phyloP scores from a whole-genome alignment of 2,113 vertebrate species.

The Cranoglanis bouderius region DNA sequence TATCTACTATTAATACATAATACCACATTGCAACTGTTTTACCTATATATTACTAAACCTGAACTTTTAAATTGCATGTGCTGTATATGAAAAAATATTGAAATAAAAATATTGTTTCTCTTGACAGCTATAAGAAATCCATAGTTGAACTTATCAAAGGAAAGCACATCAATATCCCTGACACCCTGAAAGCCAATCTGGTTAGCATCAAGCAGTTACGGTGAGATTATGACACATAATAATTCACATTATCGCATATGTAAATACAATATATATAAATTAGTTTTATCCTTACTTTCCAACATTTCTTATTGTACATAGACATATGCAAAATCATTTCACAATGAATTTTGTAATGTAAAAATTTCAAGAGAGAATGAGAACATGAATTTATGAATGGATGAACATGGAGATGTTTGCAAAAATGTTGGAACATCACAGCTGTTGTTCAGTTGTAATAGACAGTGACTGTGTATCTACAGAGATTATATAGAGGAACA shows the following conservation, averaged over 20 bases:
- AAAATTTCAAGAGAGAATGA: neutral
- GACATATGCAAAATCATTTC: neutral
- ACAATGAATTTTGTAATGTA: neutral
- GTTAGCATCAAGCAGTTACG: constrained; percentile 82
- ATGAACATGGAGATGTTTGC: neutral
- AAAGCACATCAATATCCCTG: constrained; percentile 61
- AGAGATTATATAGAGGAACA: constrained; percentile 68
- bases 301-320: neutral
- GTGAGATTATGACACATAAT: constrained; percentile 65
- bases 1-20: neutral
- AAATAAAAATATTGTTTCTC: neutral
- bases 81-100: neutral
- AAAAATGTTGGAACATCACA: neutral
- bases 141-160: constrained; percentile 78
- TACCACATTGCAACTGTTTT: neutral
- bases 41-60: neutral
- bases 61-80: neutral
- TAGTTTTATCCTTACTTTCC: neutral
- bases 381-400: neutral
- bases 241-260: neutral
- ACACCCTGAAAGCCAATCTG: constrained; percentile 79
- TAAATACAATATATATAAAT: neutral
- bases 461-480: neutral
- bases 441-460: neutral
- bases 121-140: constrained; percentile 77